These are phyloP conservation scores for Scortum barcoo DNA, from an alignment of 2,113 vertebrate genomes.

Conservation along the genomic window DNA sequence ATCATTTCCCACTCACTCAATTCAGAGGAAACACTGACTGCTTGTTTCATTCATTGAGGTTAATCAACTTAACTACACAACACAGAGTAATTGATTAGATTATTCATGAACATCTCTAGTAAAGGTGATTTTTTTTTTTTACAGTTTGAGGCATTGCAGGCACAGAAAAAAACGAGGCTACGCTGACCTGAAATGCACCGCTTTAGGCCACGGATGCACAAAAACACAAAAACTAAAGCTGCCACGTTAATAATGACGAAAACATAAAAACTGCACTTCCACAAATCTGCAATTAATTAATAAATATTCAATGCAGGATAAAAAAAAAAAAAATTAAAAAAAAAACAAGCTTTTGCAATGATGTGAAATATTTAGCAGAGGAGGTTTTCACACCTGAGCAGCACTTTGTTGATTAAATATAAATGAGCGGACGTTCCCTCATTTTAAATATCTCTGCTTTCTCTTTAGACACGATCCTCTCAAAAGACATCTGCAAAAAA, in stretches of 20 bases:
- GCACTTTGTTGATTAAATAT: constrained; percentile 43
- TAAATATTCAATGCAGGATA: constrained; percentile 10
- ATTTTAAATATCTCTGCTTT: neutral
- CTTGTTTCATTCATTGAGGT: neutral
- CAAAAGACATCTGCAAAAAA: neutral
- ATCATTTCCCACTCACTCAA: neutral
- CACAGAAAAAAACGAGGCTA: constrained; percentile 14
- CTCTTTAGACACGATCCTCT: neutral
- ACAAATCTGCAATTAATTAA: constrained; percentile 3
- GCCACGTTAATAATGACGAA: neutral
- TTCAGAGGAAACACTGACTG: neutral
- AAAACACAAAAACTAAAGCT: neutral
- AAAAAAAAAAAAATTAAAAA: no score
- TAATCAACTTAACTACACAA: neutral
- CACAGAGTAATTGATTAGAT: neutral
- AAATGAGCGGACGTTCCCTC: constrained; percentile 19
- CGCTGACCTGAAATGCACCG: constrained; percentile 29
- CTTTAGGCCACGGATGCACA: constrained; percentile 34
- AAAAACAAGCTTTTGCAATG: constrained; percentile 3
- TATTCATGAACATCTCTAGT: neutral
- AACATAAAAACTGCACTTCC: neutral
- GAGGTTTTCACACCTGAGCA: constrained; percentile 20
- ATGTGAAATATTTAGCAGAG: constrained; percentile 41
- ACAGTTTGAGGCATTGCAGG: constrained; percentile 20
- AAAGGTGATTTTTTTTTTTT: no score